phyloP scores from a whole-genome alignment of 2,888 invertebrate species.

The Stegophylla sp. region DNA sequence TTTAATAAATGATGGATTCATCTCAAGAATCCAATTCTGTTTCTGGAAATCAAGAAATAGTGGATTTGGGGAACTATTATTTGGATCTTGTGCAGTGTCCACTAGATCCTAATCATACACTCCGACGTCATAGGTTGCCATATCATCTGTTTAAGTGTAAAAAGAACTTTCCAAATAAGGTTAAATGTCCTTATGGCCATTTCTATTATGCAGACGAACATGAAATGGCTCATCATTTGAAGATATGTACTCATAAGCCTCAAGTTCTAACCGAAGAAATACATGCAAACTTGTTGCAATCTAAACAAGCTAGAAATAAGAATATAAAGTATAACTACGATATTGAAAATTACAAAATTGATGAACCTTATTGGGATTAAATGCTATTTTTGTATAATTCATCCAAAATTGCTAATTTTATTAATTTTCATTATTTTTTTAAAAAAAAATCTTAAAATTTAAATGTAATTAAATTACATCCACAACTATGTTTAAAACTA shows the following conservation, averaged over 20 bases:
- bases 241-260: constrained; percentile 25
- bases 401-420: neutral
- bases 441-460: too few relatives aligned
- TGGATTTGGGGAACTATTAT: constrained; percentile 46
- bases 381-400: neutral
- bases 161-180: constrained; percentile 17
- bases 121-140: constrained; percentile 43
- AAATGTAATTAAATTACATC: too few relatives aligned
- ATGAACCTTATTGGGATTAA: constrained; percentile 56
- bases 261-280: neutral
- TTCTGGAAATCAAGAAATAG: neutral
- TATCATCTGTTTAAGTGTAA: constrained; percentile 42
- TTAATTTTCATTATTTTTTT: too few relatives aligned
- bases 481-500: too few relatives aligned
- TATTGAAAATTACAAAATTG: neutral
- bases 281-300: neutral
- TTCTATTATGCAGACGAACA: constrained; percentile 24
- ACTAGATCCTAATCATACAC: constrained; percentile 24
- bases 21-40: neutral
- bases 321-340: constrained; percentile 38
- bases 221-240: constrained; percentile 42
- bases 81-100: constrained; percentile 43
- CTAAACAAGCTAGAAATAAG: neutral
- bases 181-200: constrained; percentile 35
- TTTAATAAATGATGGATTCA: neutral